Evolutionary conservation across 2,888 invertebrate genomes (phyloP), one percentile per base, ranked within the genome.

Genomic region (Caenorhabditis panamensis): DNA sequence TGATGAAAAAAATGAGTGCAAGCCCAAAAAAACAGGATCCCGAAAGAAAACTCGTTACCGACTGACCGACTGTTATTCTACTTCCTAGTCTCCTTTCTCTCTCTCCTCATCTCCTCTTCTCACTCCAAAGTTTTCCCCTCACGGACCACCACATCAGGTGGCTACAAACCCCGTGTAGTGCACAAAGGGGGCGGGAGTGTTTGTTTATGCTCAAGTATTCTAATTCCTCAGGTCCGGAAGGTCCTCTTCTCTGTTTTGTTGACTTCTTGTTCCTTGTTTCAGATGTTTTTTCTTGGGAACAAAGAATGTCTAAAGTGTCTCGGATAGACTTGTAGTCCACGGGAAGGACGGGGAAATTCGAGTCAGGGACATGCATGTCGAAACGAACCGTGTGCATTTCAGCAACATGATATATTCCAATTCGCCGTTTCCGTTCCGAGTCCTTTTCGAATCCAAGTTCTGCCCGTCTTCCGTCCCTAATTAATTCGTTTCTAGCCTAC

Each of bases 401-500:
- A 54, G 44, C 47, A 47, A 47, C 47, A 18, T 47, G 47, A 47
- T 47, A n/a, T n/a, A 47, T 47, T 47, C 47, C 47, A n/a, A 44
- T 9, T 59, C 68, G 58, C 16, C 61, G 18, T 18, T 69, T 69
- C 69, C 59, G 68, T 68, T 53, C 59, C 59, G 24, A 5, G 41
- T 11, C 41, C 4, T 3, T 18, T 18, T 47, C 20, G 47, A 53
- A 41, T 4, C 18, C 18, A 20, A 67, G 28, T 28, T 22, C 22
- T 31, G 4, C 9, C 31, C 18, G 16, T 6, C 13, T 63, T 63
- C 47, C 44, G 31, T 31, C 51, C 26, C 53, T 20, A 26, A 47
- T 69, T 18, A 36, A 31, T 59, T 61, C 22, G 53, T 53, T 53
- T 69, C 61, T 69, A 69, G 69, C 61, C 69, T 69, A 69, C 61